phyloP scores from a whole-genome alignment of 2,888 invertebrate genomes.

The Agrochola lychnidis region DNA sequence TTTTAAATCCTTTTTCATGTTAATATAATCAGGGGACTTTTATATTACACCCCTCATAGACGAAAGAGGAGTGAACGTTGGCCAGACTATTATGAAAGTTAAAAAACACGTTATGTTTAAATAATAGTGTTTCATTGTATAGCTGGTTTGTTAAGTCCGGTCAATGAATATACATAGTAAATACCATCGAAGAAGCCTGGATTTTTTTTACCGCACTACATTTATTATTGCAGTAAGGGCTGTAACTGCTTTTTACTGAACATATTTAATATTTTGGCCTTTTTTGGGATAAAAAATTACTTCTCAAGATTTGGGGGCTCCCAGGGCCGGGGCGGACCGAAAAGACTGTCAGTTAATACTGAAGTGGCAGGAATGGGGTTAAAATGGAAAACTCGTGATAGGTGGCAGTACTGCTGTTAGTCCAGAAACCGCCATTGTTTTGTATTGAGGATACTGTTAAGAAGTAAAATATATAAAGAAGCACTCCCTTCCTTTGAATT shows the following conservation, averaged over 20 bases:
- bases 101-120: constrained; percentile 34
- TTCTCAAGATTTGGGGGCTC: too few relatives aligned
- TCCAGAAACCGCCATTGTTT: too few relatives aligned
- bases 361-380: too few relatives aligned
- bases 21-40: constrained; percentile 45
- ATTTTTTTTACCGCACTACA: too few relatives aligned
- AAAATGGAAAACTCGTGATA: too few relatives aligned
- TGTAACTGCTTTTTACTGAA: too few relatives aligned
- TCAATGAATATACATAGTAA: constrained; percentile 11
- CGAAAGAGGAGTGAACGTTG: constrained; percentile 16
- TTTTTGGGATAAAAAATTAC: too few relatives aligned
- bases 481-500: not conserved
- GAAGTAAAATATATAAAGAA: not conserved
- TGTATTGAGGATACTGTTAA: not conserved
- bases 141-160: constrained; percentile 14
- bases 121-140: constrained; percentile 21
- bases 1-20: constrained; percentile 47
- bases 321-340: too few relatives aligned
- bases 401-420: too few relatives aligned
- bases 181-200: not conserved
- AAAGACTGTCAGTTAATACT: too few relatives aligned
- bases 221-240: too few relatives aligned
- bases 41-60: constrained; percentile 39
- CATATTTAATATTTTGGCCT: too few relatives aligned
- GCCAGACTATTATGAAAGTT: constrained; percentile 46